Conservation (phyloP, 2,113 vertebrate species). For the Clarias magur region DNA sequence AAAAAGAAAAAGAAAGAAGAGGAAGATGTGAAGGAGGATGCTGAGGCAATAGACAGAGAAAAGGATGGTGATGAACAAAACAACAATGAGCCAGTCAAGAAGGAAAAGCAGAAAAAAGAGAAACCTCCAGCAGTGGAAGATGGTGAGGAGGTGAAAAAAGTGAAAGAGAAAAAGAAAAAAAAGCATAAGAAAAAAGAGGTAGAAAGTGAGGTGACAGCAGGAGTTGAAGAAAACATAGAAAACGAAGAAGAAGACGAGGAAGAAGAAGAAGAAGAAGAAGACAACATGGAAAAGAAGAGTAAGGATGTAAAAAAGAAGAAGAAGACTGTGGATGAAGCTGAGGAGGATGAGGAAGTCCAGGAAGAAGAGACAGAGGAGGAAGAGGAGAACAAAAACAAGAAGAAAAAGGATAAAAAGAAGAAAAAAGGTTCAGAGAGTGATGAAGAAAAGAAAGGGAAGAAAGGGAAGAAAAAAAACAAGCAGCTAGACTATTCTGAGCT, state of each 20-base stretch:
- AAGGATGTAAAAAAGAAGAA: slow-evolving; percentile 66
- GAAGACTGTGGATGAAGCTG: slow-evolving; percentile 63
- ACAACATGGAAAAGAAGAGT: slow-evolving; percentile 61
- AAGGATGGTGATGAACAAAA: slow-evolving; percentile 61
- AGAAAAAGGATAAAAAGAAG: slow-evolving; percentile 65
- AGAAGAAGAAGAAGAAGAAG: slow-evolving; percentile 54
- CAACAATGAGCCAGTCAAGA: slow-evolving; percentile 72
- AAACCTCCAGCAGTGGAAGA: slow-evolving; percentile 31
- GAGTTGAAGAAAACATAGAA: slow-evolving; percentile 52
- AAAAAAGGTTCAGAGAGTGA: slow-evolving; percentile 72
- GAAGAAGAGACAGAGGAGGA: slow-evolving; percentile 73
- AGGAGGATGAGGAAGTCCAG: slow-evolving; percentile 64
- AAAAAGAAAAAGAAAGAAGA: slow-evolving; percentile 58
- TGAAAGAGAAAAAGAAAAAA: slow-evolving; percentile 60
- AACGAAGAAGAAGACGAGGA: slow-evolving; percentile 51
- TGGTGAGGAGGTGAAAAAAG: slow-evolving; percentile 49
- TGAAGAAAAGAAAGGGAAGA: slow-evolving; percentile 78
- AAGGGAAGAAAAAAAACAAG: slow-evolving; percentile 80
- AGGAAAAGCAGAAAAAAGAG: slow-evolving; percentile 47
- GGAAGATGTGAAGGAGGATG: slow-evolving; percentile 50
- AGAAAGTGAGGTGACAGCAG: slow-evolving; percentile 65
- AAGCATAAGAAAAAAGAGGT: slow-evolving; percentile 67
- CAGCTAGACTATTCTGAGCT: slow-evolving; percentile 83
- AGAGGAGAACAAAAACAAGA: slow-evolving; percentile 73
- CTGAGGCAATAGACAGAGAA: slow-evolving; percentile 57